Evolutionary conservation across 2,797 vertebrate species (phyloP).

Genomic region (Myotis vivesi): DNA sequence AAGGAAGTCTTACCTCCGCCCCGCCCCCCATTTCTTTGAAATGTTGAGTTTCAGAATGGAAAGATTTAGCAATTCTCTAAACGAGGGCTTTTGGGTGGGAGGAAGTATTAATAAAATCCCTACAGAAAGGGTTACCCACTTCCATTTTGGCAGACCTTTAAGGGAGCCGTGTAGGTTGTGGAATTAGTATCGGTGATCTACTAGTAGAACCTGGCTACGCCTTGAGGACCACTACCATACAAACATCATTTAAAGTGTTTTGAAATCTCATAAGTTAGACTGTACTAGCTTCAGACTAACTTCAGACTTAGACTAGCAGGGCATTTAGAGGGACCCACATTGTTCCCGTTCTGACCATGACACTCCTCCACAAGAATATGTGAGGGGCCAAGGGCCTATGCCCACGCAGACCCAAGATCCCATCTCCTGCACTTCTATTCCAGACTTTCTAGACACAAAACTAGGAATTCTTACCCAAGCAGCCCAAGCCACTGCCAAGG

Average conservation of each 20-base stretch:
- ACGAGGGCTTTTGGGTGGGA: neutral
- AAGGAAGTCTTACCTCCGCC: neutral
- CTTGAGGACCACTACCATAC: neutral
- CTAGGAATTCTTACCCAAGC: neutral
- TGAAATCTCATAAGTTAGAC: neutral
- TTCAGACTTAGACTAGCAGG: neutral
- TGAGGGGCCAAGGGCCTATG: neutral
- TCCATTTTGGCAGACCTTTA: neutral
- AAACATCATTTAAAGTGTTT: neutral
- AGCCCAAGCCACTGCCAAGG: neutral
- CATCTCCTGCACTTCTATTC: neutral
- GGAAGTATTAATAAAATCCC: neutral
- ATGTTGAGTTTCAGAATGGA: neutral
- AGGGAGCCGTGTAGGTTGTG: neutral
- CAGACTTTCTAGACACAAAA: neutral
- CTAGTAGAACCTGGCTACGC: neutral
- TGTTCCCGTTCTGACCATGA: neutral
- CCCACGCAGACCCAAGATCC: neutral
- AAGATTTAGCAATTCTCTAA: neutral
- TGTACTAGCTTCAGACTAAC: neutral
- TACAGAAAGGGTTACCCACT: neutral
- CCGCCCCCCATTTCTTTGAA: neutral
- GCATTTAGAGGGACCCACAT: neutral
- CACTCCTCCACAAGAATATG: neutral
- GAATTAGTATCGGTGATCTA: neutral